Evolutionary conservation across 2,888 invertebrate species (phyloP).

Genomic region (Cephalotes varians): DNA sequence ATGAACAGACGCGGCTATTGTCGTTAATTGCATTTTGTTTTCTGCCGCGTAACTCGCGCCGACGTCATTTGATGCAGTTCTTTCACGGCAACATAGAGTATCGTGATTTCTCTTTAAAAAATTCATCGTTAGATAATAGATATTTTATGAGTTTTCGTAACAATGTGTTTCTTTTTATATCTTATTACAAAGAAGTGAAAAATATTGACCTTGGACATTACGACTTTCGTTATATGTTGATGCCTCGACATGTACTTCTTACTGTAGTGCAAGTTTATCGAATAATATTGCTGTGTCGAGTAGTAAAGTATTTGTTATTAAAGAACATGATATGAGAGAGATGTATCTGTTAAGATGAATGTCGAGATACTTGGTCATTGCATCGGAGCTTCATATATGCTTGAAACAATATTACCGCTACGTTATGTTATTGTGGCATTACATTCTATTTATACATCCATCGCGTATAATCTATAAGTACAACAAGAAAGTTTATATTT

Average conservation of each 20-base stretch:
- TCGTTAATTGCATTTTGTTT: slow-evolving; percentile 61
- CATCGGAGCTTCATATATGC: slow-evolving; percentile 60
- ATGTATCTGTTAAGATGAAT: slow-evolving; percentile 71
- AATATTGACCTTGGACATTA: slow-evolving; percentile 51
- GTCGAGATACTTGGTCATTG: slow-evolving; percentile 61
- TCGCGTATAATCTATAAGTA: slow-evolving; percentile 63
- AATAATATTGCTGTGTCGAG: slow-evolving; percentile 53
- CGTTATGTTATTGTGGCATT: slow-evolving; percentile 79
- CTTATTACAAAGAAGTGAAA: slow-evolving; percentile 37
- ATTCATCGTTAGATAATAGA: slow-evolving; percentile 21
- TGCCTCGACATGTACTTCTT: slow-evolving; percentile 23
- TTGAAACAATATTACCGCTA: slow-evolving; percentile 72
- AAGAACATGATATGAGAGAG: slow-evolving; percentile 35
- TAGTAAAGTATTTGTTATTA: slow-evolving; percentile 65
- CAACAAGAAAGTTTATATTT: slow-evolving; percentile 66
- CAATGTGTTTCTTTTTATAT: neutral
- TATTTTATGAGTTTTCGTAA: neutral
- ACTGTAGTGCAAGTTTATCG: slow-evolving; percentile 51
- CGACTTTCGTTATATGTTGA: slow-evolving; percentile 47
- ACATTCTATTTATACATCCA: slow-evolving; percentile 75
- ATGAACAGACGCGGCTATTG: slow-evolving; percentile 56
- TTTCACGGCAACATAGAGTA: slow-evolving; percentile 30
- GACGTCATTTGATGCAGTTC: slow-evolving; percentile 51
- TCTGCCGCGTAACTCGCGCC: slow-evolving; percentile 57
- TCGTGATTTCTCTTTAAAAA: slow-evolving; percentile 28